Percentiles rank a stretch among this genome's conserved stretches.
Conservation (phyloP, 2,113 vertebrate species). For the Pteronura brasiliensis region DNA sequence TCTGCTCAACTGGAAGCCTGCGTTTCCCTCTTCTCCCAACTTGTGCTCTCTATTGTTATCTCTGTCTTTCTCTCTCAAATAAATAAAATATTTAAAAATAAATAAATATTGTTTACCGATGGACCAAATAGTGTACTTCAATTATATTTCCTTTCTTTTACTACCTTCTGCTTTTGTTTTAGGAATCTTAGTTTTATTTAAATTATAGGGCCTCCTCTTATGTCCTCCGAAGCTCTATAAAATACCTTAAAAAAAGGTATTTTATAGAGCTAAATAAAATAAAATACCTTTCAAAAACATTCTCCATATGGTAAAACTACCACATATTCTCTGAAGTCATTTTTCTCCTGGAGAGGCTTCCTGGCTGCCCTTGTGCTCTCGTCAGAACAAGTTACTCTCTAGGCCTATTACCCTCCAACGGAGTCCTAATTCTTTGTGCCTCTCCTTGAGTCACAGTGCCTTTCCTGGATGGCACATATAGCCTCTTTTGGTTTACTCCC, state of each 20-base stretch:
- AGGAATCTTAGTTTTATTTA: not conserved
- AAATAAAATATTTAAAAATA: too few species aligned
- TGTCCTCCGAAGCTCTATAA: not conserved
- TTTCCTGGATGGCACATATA: not conserved
- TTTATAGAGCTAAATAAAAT: too few species aligned
- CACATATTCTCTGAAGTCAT: not conserved
- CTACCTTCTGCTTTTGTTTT: not conserved
- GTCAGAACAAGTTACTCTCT: not conserved
- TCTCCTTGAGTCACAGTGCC: not conserved
- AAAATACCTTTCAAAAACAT: not conserved
- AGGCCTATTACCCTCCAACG: not conserved
- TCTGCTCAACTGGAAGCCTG: too few species aligned
- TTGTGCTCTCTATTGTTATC: too few species aligned
- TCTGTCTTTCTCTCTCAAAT: too few species aligned
- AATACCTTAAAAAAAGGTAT: not conserved
- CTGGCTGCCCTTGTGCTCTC: not conserved
- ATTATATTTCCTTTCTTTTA: not conserved
- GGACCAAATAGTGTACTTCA: not conserved
- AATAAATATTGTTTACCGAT: not conserved
- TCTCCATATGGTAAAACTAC: not conserved
- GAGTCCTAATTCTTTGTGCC: not conserved
- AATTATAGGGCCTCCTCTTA: not conserved
- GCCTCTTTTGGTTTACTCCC: not conserved
- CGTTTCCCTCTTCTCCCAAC: too few species aligned
- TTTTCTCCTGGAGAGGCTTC: not conserved